Evolutionary conservation across 1,140 invertebrate genomes (phyloP).

Genomic region (Drosophila sturtevanti): DNA sequence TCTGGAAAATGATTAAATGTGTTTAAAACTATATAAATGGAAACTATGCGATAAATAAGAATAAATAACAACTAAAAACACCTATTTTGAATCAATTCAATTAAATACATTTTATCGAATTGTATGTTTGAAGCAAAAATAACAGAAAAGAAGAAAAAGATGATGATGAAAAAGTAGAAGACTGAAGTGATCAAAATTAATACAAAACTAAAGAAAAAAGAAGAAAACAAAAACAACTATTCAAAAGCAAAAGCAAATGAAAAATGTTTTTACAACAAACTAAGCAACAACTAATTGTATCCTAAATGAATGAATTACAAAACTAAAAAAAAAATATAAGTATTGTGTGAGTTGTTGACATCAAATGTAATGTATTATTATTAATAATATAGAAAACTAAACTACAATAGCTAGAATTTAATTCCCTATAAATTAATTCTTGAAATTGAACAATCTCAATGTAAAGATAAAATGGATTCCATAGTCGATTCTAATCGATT

Average conservation of each 20-base stretch:
- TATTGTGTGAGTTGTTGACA: conserved; percentile 17
- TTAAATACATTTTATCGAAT: conserved; percentile 29
- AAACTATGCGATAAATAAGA: conserved; percentile 50
- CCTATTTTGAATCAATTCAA: conserved; percentile 42
- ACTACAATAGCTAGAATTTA: conserved; percentile 18
- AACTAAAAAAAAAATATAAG: conserved; percentile 51
- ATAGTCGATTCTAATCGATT: conserved; percentile 6
- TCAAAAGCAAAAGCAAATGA: conserved; percentile 34
- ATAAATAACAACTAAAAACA: conserved; percentile 8
- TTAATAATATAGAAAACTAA: conserved; percentile 39
- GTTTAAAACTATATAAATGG: conserved; percentile 46
- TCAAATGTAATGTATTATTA: conserved; percentile 63
- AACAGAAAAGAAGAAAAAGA: not conserved
- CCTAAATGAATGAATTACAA: conserved; percentile 59
- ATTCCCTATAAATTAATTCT: conserved; percentile 21
- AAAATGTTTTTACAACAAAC: conserved; percentile 48
- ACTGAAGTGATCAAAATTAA: conserved; percentile 79
- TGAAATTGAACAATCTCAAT: conserved; percentile 59
- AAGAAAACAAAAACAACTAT: conserved; percentile 22
- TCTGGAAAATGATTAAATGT: conserved; percentile 29
- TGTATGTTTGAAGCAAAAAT: conserved; percentile 23
- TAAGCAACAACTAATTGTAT: conserved; percentile 76
- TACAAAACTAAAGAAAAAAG: conserved; percentile 29
- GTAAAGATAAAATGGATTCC: conserved; percentile 42
- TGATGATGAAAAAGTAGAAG: conserved; percentile 59